Percentiles rank a stretch among this genome's conserved stretches.
These are phyloP conservation scores for Carcinoscorpius rotundicauda DNA, from an alignment of 1,140 invertebrate genomes.

Conservation along the genomic window DNA sequence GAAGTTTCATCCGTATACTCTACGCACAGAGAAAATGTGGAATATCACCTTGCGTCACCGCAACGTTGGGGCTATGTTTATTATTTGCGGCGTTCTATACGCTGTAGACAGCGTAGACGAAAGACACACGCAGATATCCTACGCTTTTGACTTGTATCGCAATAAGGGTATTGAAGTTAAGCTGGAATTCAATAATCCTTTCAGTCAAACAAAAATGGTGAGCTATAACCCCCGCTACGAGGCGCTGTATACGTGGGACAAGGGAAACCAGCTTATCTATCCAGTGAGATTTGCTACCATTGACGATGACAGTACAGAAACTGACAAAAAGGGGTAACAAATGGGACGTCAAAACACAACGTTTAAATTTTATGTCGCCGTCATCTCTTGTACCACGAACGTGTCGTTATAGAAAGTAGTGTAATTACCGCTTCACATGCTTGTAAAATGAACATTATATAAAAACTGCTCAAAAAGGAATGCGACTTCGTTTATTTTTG, in stretches of 20 bases:
- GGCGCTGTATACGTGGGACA: conserved; percentile 89
- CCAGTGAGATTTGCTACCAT: conserved; percentile 50
- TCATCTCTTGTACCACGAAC: too few relatives aligned
- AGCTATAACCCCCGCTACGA: conserved; percentile 74
- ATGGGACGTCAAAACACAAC: too few relatives aligned
- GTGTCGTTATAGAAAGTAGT: too few relatives aligned
- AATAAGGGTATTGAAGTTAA: conserved; percentile 39
- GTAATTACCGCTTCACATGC: too few relatives aligned
- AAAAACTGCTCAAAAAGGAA: too few relatives aligned
- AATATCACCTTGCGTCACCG: conserved; percentile 78
- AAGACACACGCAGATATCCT: conserved; percentile 65
- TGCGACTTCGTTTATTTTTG: too few relatives aligned
- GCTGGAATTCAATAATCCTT: conserved; percentile 74
- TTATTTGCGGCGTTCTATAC: conserved; percentile 86
- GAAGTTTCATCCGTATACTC: conserved; percentile 46
- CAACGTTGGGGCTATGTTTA: conserved; percentile 80
- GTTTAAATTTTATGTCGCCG: too few relatives aligned
- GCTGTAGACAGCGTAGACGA: conserved; percentile 74
- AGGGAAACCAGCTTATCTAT: conserved; percentile 85
- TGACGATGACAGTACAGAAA: neutral
- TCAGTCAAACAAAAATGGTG: conserved; percentile 76
- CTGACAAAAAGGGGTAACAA: too few relatives aligned
- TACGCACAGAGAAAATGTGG: conserved; percentile 62
- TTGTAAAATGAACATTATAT: too few relatives aligned
- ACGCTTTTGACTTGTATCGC: conserved; percentile 72